A percentile compares a stretch with the other conserved stretches of the same genome.
Conservation (phyloP, 2,113 vertebrate species). For the Ginglymostoma cirratum region DNA sequence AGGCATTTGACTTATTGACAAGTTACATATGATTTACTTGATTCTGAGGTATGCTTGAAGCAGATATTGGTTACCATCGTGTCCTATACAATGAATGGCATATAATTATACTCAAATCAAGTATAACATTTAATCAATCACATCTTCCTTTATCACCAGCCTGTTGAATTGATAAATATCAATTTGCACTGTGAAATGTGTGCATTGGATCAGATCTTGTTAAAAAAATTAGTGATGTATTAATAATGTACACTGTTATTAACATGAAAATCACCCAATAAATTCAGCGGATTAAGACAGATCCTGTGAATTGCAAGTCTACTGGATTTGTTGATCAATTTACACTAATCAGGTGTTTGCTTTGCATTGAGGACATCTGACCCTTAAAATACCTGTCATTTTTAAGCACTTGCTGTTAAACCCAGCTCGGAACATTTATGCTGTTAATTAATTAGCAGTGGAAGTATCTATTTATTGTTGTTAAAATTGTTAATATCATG, state of each 20-base stretch:
- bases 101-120: not conserved
- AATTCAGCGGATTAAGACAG: not conserved
- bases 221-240: not conserved
- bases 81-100: not conserved
- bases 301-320: not conserved
- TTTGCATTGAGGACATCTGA: not conserved
- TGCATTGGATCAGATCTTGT: not conserved
- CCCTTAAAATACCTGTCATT: not conserved
- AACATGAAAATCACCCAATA: not conserved
- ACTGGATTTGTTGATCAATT: not conserved
- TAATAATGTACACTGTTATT: not conserved
- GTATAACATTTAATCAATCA: not conserved
- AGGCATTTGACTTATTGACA: not conserved
- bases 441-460: not conserved
- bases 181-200: not conserved
- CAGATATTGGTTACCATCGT: not conserved
- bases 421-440: not conserved
- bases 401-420: not conserved
- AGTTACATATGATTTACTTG: not conserved
- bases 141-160: not conserved
- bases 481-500: not conserved
- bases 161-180: not conserved
- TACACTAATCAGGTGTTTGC: not conserved
- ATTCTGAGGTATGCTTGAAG: not conserved
- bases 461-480: not conserved